phyloP scores from a whole-genome alignment of 2,113 vertebrate species.

The Pseudopipra pipra region DNA sequence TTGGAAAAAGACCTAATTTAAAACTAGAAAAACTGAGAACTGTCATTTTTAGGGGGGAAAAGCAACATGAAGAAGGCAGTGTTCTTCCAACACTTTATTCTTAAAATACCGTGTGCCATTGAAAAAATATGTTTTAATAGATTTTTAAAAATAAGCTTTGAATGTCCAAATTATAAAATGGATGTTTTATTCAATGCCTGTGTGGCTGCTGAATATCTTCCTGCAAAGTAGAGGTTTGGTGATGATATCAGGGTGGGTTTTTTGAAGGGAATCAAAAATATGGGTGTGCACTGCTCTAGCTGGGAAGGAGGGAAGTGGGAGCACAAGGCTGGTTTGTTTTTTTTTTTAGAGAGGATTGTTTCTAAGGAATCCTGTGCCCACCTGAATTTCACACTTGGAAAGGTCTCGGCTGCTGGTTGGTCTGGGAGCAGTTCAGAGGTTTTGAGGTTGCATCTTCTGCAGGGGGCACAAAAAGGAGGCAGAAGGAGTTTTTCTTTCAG shows the following conservation, averaged over 20 bases:
- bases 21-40: neutral
- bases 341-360: neutral
- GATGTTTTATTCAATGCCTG: neutral
- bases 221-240: neutral
- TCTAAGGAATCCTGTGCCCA: neutral
- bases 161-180: neutral
- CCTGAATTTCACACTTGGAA: neutral
- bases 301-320: neutral
- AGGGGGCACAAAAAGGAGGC: neutral
- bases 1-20: neutral
- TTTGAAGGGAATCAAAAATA: neutral
- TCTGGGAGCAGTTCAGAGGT: neutral
- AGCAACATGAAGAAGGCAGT: neutral
- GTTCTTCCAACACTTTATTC: neutral
- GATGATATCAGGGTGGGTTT: rapidly evolving
- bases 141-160: neutral
- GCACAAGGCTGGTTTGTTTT: neutral
- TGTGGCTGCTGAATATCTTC: neutral
- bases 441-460: neutral
- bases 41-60: neutral
- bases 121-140: neutral
- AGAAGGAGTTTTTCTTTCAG: neutral
- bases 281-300: neutral
- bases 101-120: neutral
- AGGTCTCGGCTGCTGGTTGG: neutral